Evolutionary conservation across 2,888 invertebrate genomes (phyloP).

Genomic region (Drosophila kokeensis): DNA sequence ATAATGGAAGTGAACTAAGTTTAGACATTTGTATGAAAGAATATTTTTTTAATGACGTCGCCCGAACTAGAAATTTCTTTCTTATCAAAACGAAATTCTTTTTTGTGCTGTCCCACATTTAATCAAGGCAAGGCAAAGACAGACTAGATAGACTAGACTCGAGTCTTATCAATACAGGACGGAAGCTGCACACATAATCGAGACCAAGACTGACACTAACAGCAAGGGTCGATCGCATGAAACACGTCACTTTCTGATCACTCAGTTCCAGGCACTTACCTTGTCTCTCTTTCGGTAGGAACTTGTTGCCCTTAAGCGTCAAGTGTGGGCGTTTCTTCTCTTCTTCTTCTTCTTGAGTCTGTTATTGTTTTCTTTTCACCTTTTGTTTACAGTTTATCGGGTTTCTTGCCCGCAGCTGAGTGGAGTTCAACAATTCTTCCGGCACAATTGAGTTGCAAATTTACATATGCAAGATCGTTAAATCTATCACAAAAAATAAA

Average conservation of each 20-base stretch:
- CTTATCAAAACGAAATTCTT: conserved; percentile 66
- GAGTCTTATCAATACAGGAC: conserved; percentile 64
- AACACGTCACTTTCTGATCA: conserved; percentile 63
- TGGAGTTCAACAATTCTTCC: conserved; percentile 9
- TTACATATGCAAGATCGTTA: not conserved
- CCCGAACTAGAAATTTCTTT: conserved; percentile 61
- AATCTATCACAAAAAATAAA: conserved; percentile 7
- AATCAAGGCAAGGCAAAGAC: conserved; percentile 9
- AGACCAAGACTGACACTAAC: not conserved
- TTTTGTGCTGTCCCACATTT: conserved; percentile 64
- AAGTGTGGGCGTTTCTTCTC: conserved; percentile 36
- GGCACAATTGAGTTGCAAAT: not conserved
- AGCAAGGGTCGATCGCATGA: conserved; percentile 10
- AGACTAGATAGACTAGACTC: conserved; percentile 6
- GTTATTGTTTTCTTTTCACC: conserved; percentile 44
- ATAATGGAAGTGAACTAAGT: conserved; percentile 4
- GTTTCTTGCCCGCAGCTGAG: conserved; percentile 22
- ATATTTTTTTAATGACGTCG: conserved; percentile 43
- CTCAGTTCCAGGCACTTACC: conserved; percentile 22
- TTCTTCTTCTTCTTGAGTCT: conserved; percentile 12
- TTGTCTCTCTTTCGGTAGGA: conserved; percentile 17
- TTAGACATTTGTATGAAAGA: conserved; percentile 30
- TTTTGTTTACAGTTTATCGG: conserved; percentile 50
- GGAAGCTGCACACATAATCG: conserved; percentile 52
- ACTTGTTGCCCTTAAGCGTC: conserved; percentile 58